Evolutionary conservation across 2,888 invertebrate species (phyloP).

Genomic region (Apotomis capreana): DNA sequence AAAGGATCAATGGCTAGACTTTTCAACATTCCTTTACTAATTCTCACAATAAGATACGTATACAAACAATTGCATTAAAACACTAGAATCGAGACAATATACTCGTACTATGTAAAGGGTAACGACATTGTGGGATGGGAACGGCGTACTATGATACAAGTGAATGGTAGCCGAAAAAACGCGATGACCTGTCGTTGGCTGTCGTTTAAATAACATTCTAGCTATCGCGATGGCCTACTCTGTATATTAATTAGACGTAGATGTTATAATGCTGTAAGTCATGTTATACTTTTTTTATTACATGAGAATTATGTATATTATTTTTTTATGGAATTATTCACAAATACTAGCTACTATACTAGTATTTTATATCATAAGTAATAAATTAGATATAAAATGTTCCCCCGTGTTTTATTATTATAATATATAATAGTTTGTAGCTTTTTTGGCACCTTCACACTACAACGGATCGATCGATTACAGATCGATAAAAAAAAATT

Average conservation of each 20-base stretch:
- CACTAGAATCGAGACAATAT: constrained; percentile 34
- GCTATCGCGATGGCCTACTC: constrained; percentile 9
- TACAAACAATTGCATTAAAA: constrained; percentile 31
- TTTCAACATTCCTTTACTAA: constrained; percentile 23
- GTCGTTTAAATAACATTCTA: constrained; percentile 2
- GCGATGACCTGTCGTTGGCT: constrained; percentile 1
- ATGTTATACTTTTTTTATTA: too few relatives aligned
- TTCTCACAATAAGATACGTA: constrained; percentile 35
- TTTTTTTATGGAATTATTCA: too few relatives aligned
- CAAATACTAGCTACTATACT: too few relatives aligned
- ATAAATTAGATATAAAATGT: too few relatives aligned
- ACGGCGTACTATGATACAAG: constrained; percentile 23
- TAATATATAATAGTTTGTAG: too few relatives aligned
- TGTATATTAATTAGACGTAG: not conserved
- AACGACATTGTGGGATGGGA: constrained; percentile 39
- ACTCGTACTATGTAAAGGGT: constrained; percentile 32
- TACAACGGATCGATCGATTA: too few relatives aligned
- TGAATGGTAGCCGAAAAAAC: constrained; percentile 25
- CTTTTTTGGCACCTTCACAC: too few relatives aligned
- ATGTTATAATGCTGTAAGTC: too few relatives aligned
- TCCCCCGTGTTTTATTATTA: too few relatives aligned
- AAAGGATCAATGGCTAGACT: constrained; percentile 14
- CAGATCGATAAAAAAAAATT: too few relatives aligned
- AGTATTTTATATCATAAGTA: too few relatives aligned
- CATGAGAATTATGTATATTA: too few relatives aligned